phyloP scores from a whole-genome alignment of 2,113 vertebrate genomes.

The Oceanites oceanicus region DNA sequence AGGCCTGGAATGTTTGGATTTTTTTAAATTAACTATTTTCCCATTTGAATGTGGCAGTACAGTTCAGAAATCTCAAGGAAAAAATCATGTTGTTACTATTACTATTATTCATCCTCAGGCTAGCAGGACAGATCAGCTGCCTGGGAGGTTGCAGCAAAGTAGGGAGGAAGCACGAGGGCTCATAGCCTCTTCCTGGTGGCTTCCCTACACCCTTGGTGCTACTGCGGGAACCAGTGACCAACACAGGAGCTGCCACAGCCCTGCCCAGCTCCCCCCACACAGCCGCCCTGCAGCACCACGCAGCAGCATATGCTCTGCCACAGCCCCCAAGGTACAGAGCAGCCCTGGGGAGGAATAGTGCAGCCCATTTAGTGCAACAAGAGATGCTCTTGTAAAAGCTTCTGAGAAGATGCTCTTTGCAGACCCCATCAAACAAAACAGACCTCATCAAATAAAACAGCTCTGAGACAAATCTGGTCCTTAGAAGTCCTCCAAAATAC shows the following conservation, averaged over 20 bases:
- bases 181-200: fast-evolving
- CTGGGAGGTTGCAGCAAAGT: not conserved
- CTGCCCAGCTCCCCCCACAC: not conserved
- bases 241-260: not conserved
- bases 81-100: not conserved
- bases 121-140: not conserved
- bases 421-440: not conserved
- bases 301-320: not conserved
- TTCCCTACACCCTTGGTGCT: not conserved
- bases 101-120: not conserved
- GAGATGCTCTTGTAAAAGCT: not conserved
- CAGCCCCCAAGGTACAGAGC: not conserved
- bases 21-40: not conserved
- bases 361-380: not conserved
- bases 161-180: not conserved
- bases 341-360: fast-evolving
- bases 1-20: not conserved
- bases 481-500: not conserved
- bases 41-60: not conserved
- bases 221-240: not conserved
- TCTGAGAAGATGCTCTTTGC: not conserved
- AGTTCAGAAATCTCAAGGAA: not conserved
- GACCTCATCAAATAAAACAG: not conserved
- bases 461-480: not conserved
- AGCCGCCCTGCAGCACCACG: fast-evolving